Percentiles rank a stretch among this genome's conserved stretches.
phyloP scores from a whole-genome alignment of 2,888 invertebrate species.

The Cabera pusaria region DNA sequence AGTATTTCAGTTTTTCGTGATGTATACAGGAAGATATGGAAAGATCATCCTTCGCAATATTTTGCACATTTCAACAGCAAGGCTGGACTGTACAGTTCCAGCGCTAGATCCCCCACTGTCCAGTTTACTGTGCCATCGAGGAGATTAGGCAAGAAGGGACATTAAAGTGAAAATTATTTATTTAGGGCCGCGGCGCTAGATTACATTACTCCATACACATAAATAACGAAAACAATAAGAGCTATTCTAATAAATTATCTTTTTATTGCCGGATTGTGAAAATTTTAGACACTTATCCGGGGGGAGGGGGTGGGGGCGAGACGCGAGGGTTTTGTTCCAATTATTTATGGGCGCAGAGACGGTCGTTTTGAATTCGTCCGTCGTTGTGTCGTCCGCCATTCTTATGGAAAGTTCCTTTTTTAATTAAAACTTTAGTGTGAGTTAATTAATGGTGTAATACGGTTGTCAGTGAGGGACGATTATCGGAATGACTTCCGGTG shows the following conservation, averaged over 20 bases:
- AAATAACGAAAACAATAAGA: conserved; percentile 84
- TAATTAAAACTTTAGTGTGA: conserved; percentile 79
- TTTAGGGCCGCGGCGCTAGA: conserved; percentile 80
- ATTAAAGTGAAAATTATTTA: conserved; percentile 83
- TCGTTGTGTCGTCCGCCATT: conserved; percentile 67
- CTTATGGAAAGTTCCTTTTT: conserved; percentile 74
- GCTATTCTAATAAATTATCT: conserved; percentile 84
- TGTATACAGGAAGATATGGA: no score
- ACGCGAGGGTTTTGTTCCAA: conserved; percentile 77
- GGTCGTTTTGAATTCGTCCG: conserved; percentile 76
- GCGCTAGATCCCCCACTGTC: conserved; percentile 1
- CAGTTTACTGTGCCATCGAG: conserved; percentile 39
- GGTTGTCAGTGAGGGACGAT: conserved; percentile 38
- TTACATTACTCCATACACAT: conserved; percentile 84
- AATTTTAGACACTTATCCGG: conserved; percentile 83
- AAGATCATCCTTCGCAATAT: no score
- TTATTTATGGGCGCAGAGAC: conserved; percentile 82
- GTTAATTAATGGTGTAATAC: conserved; percentile 75
- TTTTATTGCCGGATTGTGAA: conserved; percentile 84
- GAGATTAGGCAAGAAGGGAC: conserved; percentile 83
- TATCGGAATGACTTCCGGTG: conserved; percentile 41
- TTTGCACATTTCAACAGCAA: no score
- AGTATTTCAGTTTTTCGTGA: no score
- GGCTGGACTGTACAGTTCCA: no score
- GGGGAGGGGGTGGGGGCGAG: conserved; percentile 43